Evolutionary conservation across 2,797 vertebrate genomes (phyloP).

Genomic region (Micromesistius poutassou): DNA sequence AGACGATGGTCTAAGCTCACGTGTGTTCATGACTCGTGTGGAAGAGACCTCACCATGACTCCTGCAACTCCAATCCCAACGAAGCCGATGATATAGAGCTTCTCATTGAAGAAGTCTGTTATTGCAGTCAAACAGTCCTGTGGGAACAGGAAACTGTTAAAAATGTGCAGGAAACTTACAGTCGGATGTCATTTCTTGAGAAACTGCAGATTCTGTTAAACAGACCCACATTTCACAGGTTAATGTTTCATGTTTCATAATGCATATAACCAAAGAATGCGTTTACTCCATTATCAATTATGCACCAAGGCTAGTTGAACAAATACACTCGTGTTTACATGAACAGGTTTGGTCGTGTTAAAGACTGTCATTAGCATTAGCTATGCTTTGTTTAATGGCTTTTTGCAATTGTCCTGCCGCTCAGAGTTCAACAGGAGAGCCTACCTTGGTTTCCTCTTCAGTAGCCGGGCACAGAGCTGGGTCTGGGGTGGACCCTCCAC

Average conservation of each 20-base stretch:
- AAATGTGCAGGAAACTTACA: neutral
- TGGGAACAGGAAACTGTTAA: conserved; percentile 9
- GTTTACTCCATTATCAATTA: neutral
- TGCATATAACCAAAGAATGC: neutral
- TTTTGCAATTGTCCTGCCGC: conserved; percentile 30
- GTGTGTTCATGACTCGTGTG: neutral
- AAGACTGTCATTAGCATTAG: neutral
- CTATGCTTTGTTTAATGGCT: neutral
- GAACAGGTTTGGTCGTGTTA: neutral
- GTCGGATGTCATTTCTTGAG: neutral
- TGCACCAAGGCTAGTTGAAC: neutral
- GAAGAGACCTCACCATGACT: conserved; percentile 81
- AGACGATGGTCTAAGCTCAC: neutral
- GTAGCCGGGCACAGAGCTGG: conserved; percentile 35
- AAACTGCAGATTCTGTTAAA: neutral
- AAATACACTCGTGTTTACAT: neutral
- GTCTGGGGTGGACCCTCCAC: conserved; percentile 36
- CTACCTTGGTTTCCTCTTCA: conserved; percentile 46
- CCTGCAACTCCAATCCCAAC: conserved; percentile 88
- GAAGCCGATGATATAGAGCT: conserved; percentile 87
- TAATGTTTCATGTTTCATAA: neutral
- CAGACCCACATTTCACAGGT: neutral
- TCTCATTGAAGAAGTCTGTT: conserved; percentile 77
- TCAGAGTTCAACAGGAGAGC: conserved; percentile 26
- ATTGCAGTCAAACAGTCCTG: conserved; percentile 86